Percentiles rank a stretch among this genome's conserved stretches.
phyloP scores from a whole-genome alignment of 2,797 vertebrate species.

The Borostomias antarcticus region DNA sequence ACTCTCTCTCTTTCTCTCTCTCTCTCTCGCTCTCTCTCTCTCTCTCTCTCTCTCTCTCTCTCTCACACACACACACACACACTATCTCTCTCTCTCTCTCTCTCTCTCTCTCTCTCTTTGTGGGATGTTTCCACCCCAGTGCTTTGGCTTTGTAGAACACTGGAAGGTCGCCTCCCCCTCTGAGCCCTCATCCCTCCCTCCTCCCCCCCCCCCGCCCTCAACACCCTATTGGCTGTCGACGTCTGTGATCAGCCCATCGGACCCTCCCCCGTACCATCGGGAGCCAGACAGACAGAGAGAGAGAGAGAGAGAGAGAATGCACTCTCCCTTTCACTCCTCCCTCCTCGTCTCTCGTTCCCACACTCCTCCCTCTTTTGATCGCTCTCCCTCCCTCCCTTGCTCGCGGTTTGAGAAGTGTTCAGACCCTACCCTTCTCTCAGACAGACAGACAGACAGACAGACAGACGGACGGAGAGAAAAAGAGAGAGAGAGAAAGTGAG shows the following conservation, averaged over 20 bases:
- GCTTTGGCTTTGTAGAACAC: constrained; percentile 25
- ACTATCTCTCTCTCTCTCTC: no score
- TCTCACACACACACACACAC: no score
- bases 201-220: constrained; percentile 28
- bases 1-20: no score
- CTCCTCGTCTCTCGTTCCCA: constrained; percentile 38
- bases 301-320: constrained; percentile 47
- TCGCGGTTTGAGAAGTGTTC: constrained; percentile 62
- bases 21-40: no score
- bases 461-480: no score
- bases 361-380: constrained; percentile 42
- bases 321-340: constrained; percentile 56
- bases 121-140: constrained; percentile 38
- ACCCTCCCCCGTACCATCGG: constrained; percentile 61
- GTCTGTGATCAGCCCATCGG: constrained; percentile 38
- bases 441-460: constrained; percentile 47
- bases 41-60: constrained; percentile 1
- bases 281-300: constrained; percentile 46
- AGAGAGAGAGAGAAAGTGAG: no score
- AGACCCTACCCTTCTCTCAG: constrained; percentile 61
- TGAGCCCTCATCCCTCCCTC: constrained; percentile 10
- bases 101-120: constrained; percentile 20
- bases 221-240: constrained; percentile 42
- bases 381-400: constrained; percentile 58
- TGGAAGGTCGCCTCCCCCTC: constrained; percentile 26